Evolutionary conservation across 2,888 invertebrate genomes (phyloP).

Genomic region (Hecatera dysodea): DNA sequence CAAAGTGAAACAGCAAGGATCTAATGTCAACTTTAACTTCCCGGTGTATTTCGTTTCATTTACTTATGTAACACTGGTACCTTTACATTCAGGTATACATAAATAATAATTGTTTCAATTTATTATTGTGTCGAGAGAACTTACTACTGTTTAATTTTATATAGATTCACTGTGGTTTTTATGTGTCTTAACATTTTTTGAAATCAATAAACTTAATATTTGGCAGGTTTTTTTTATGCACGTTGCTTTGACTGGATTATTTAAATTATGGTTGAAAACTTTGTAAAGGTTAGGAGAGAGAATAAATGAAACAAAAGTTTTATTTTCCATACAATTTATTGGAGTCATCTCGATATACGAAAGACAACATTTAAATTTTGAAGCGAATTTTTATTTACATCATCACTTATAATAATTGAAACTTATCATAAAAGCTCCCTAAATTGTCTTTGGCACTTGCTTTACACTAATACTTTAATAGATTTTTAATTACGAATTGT

Average conservation of each 20-base stretch:
- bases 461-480: slow-evolving; percentile 73
- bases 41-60: slow-evolving; percentile 66
- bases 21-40: slow-evolving; percentile 61
- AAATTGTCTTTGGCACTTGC: slow-evolving; percentile 88
- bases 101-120: background rate
- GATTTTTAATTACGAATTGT: slow-evolving; percentile 44
- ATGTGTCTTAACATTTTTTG: background rate
- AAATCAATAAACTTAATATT: background rate
- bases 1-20: slow-evolving; percentile 66
- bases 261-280: background rate
- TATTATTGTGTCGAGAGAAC: background rate
- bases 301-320: slow-evolving; percentile 62
- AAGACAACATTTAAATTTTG: slow-evolving; percentile 82
- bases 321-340: slow-evolving; percentile 82
- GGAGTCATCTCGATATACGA: slow-evolving; percentile 81
- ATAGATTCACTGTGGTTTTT: background rate
- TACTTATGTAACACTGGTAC: slow-evolving; percentile 18
- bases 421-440: slow-evolving; percentile 87
- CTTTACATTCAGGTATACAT: background rate
- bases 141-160: background rate
- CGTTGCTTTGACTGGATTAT: background rate
- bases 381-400: slow-evolving; percentile 83
- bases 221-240: background rate
- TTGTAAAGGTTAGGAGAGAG: background rate
- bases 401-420: slow-evolving; percentile 71